A percentile compares a stretch with the other conserved stretches of the same genome.
phyloP scores from a whole-genome alignment of 2,888 invertebrate genomes.

The Sussaba pulchella region DNA sequence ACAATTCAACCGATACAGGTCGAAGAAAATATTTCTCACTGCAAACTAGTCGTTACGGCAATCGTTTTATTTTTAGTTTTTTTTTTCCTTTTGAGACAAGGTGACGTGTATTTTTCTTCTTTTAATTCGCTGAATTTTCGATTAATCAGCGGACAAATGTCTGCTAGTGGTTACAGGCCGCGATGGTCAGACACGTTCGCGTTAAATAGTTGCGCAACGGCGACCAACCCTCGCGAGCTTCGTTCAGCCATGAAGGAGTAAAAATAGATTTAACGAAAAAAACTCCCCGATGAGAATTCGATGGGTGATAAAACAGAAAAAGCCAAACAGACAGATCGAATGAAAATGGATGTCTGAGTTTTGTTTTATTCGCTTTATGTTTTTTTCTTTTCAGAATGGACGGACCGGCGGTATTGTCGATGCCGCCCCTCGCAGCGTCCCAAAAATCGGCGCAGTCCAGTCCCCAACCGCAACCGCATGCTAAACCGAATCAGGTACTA shows the following conservation, averaged over 20 bases:
- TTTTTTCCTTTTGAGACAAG: no score
- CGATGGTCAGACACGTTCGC: neutral
- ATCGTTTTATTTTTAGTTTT: no score
- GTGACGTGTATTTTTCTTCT: no score
- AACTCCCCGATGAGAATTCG: conserved; percentile 29
- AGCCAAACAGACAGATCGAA: conserved; percentile 47
- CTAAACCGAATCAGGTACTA: conserved; percentile 87
- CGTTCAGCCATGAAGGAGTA: neutral
- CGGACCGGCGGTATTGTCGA: conserved; percentile 85
- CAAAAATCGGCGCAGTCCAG: conserved; percentile 84
- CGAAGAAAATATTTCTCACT: no score
- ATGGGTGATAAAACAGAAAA: conserved; percentile 15
- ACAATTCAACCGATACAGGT: no score
- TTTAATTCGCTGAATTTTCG: neutral
- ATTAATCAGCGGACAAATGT: neutral
- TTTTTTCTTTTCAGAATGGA: conserved; percentile 83
- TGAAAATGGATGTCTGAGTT: conserved; percentile 44
- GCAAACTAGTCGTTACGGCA: no score
- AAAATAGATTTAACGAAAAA: neutral
- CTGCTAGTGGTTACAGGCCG: conserved; percentile 3
- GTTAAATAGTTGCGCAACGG: conserved; percentile 11
- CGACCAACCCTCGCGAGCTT: neutral
- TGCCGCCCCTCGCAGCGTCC: conserved; percentile 85
- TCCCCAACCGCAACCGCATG: conserved; percentile 84
- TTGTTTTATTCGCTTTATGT: conserved; percentile 53